Base-by-base conservation (phyloP, 2,888 invertebrate species). In the Microdon myrmicae region DNA sequence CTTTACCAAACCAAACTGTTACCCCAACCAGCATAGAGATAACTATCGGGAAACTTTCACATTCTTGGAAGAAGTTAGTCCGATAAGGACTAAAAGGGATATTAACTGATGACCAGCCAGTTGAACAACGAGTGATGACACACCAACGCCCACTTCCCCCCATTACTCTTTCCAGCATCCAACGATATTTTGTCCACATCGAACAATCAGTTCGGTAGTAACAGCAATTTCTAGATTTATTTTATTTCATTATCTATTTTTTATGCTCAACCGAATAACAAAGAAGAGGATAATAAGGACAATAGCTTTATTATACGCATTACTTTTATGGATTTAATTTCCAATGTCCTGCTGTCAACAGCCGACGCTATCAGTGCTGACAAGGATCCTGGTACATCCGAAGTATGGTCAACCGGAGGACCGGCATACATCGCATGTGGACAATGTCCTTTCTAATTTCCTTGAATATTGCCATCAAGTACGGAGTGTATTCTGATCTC, bases 381-480 rank as follows among this genome's bases (percentile, higher is more conserved):
- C n/a, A n/a, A n/a, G n/a, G n/a, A n/a, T n/a, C n/a, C n/a, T n/a
- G n/a, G n/a, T n/a, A n/a, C n/a, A n/a, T n/a, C n/a, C n/a, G n/a
- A n/a, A n/a, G 25, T 14, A 26, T 38, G n/a, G 16, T 25, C 28
- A 26, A 28, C 9, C 16, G 17, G 3, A 25, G 10, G 3, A 16
- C 25, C 16, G 28, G 20, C 28, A 17, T 17, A 29, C 8, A 1
- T n/a, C 19, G 2, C 9, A 17, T 19, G 35, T 43, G 37, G 28
- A 73, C 74, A 70, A 76, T 74, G 71, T 74, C 76, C 76, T 58
- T 76, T 75, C 75, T 73, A 74, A 75, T 74, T 76, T 74, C 76
- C 74, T 71, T 59, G 44, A 55, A 53, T 53, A 41, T 43, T 54
- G 48, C 34, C 9, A 16, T 47, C 47, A 44, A 45, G 45, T 47